phyloP scores from a whole-genome alignment of 2,113 vertebrate species.

The Vireo altiloquus region DNA sequence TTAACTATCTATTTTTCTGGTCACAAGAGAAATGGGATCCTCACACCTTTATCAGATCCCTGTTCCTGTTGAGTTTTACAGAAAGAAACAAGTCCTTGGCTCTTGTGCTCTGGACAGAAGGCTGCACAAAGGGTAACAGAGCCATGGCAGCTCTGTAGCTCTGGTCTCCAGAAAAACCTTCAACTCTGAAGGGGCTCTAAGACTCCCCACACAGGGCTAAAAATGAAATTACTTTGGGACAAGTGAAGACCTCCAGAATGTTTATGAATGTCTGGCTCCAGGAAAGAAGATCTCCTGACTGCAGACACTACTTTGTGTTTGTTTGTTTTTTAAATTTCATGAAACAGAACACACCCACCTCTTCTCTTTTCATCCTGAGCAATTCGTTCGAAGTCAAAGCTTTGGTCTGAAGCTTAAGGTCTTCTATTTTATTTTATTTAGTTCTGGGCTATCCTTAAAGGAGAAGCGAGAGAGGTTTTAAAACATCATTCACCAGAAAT shows the following conservation, averaged over 20 bases:
- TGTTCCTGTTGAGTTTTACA: background rate
- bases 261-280: background rate
- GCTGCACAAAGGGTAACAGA: background rate
- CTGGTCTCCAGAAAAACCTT: background rate
- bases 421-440: background rate
- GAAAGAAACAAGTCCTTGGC: background rate
- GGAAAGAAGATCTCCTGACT: background rate
- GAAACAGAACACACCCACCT: background rate
- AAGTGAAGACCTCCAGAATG: background rate
- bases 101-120: background rate
- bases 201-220: background rate
- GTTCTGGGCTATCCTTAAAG: constrained; percentile 22
- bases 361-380: background rate
- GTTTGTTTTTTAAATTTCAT: constrained; percentile 1
- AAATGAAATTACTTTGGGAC: background rate
- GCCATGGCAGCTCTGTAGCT: background rate
- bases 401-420: constrained; percentile 21
- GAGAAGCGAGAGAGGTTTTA: background rate
- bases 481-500: background rate
- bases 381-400: background rate
- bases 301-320: background rate
- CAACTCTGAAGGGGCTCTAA: background rate
- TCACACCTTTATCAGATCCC: background rate
- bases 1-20: background rate
- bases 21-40: background rate